phyloP scores from a whole-genome alignment of 2,113 vertebrate species.

The Embiotoca jacksoni region DNA sequence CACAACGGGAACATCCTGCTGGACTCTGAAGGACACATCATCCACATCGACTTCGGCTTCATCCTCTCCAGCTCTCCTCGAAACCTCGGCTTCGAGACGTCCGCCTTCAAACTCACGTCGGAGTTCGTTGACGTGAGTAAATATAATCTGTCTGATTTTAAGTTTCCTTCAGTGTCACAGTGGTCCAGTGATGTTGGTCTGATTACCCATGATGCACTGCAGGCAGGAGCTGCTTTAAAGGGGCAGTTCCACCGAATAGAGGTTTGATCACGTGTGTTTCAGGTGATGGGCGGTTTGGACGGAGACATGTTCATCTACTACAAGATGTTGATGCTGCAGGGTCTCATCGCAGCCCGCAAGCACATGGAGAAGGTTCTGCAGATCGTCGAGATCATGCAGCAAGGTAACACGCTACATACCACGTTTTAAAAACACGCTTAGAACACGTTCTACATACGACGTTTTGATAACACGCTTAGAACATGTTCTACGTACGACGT shows the following conservation, averaged over 20 bases:
- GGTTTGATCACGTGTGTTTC: not conserved
- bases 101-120: slow-evolving; percentile 94
- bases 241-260: too few relatives aligned
- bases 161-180: not conserved
- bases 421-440: too few relatives aligned
- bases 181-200: not conserved
- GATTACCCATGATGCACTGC: too few relatives aligned
- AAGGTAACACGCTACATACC: slow-evolving; percentile 81
- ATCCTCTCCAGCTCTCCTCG: slow-evolving; percentile 96
- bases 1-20: slow-evolving; percentile 98
- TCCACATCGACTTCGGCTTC: slow-evolving; percentile 99
- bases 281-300: slow-evolving; percentile 96
- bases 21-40: slow-evolving; percentile 95
- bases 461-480: too few relatives aligned
- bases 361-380: slow-evolving; percentile 97
- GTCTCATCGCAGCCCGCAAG: slow-evolving; percentile 92
- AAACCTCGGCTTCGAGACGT: slow-evolving; percentile 96
- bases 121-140: slow-evolving; percentile 94
- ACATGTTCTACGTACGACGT: too few relatives aligned
- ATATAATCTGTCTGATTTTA: not conserved
- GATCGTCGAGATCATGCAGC: slow-evolving; percentile 98
- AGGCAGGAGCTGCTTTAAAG: too few relatives aligned
- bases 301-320: slow-evolving; percentile 99
- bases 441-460: too few relatives aligned
- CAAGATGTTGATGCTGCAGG: slow-evolving; percentile 98